Conservation (phyloP, 2,797 vertebrate genomes). For the Rallus crepitans region DNA sequence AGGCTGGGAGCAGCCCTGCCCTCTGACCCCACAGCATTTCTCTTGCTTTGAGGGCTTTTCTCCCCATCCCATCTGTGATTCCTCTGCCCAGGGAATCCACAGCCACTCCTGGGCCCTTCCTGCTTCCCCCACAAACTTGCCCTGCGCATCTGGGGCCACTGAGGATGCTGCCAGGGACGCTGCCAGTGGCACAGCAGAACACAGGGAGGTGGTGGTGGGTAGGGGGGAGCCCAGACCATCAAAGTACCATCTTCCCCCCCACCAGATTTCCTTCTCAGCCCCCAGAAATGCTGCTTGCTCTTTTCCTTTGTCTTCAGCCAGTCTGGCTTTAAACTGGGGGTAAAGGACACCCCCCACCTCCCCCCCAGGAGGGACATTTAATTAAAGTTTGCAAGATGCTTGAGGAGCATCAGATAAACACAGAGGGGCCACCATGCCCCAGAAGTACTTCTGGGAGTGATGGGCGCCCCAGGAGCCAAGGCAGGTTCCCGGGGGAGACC, state of each 20-base stretch:
- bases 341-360: background rate
- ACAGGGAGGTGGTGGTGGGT: accelerated
- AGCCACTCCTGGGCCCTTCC: accelerated
- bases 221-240: background rate
- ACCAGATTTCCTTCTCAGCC: background rate
- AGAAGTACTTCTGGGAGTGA: background rate
- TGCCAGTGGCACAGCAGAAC: background rate
- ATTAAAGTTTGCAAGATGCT: slow-evolving; percentile 51
- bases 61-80: background rate
- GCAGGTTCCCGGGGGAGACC: slow-evolving; percentile 55
- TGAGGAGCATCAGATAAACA: slow-evolving; percentile 23
- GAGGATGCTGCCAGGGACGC: background rate
- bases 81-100: background rate
- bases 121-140: background rate
- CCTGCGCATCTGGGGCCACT: background rate
- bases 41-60: slow-evolving; percentile 57
- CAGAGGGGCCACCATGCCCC: background rate
- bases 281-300: background rate
- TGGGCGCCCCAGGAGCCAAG: slow-evolving; percentile 16
- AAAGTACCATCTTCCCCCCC: background rate
- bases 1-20: slow-evolving; percentile 40
- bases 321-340: background rate
- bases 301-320: slow-evolving; percentile 26
- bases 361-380: background rate
- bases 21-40: slow-evolving; percentile 45